These are phyloP conservation scores for Megathymus violae DNA, from an alignment of 1,140 invertebrate genomes.

Conservation along the genomic window DNA sequence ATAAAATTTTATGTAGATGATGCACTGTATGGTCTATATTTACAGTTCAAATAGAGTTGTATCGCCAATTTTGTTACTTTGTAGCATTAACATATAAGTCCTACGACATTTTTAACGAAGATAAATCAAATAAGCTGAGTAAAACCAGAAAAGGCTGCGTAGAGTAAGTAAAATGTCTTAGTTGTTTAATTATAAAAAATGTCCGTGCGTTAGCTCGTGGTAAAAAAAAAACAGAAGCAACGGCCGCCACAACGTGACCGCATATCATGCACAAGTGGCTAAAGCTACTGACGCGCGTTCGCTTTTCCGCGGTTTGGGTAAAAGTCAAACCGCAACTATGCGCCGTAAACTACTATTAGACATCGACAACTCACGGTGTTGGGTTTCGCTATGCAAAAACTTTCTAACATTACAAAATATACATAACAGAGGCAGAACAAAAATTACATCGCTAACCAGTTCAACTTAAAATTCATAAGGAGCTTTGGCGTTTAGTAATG, in stretches of 20 bases:
- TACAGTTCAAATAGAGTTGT: too few species aligned
- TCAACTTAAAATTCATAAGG: too few species aligned
- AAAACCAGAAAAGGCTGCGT: too few species aligned
- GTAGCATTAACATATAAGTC: too few species aligned
- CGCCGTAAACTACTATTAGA: constrained; percentile 50
- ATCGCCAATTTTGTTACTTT: too few species aligned
- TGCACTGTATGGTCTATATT: too few species aligned
- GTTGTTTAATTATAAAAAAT: too few species aligned
- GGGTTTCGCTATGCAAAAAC: constrained; percentile 35
- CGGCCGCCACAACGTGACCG: constrained; percentile 41
- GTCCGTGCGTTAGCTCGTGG: not conserved
- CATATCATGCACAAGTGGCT: constrained; percentile 59
- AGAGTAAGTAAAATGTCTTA: constrained; percentile 24
- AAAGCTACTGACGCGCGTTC: constrained; percentile 62
- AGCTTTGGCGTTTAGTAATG: too few species aligned
- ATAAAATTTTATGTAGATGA: too few species aligned
- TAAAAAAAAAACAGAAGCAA: not conserved
- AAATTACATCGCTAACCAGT: too few species aligned
- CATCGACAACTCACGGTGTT: constrained; percentile 28
- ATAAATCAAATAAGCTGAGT: too few species aligned
- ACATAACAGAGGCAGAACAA: not conserved
- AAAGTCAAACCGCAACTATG: constrained; percentile 58
- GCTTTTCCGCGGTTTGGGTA: constrained; percentile 57
- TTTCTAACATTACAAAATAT: constrained; percentile 12
- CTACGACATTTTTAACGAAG: too few species aligned